Base-by-base conservation (phyloP, 1,140 invertebrate species). In the Araneus ventricosus region DNA sequence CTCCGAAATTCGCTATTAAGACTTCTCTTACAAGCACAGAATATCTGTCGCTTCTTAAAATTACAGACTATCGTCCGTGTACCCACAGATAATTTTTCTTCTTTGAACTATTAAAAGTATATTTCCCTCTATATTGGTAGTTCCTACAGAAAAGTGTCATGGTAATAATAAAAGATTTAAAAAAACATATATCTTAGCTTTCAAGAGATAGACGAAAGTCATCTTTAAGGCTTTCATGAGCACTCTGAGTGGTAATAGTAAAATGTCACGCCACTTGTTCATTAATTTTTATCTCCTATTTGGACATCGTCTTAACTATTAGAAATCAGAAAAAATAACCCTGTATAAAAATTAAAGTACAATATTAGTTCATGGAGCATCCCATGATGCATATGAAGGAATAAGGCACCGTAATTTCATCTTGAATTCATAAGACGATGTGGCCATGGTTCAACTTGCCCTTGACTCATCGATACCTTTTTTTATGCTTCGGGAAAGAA, bases 391-490 rank as follows among this genome's bases (percentile, higher is more conserved):
- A n/a, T n/a, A n/a, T n/a, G n/a, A n/a, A n/a, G n/a, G n/a, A 84
- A 45, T 45, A 84, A 84, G 52, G 41, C 39, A 84, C n/a, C 22
- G 30, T 24, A 86, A 61, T 61, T 86, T 61, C n/a, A 86, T 86
- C 45, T 86, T 86, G 61, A 86, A 86, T 86, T 86, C 84, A 86
- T 86, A 7, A 41, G 27, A 84, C 30, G 24, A 5, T 37, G 22
- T 34, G 84, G n/a, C 84, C 84, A 70, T 88, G 87, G 10, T 70
- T 24, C 37, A 17, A 67, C 61, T 10, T 52, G 22, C 8, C n/a
- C 14, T 88, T 70, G 87, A 88, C 34, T 88, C 87, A 70, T 34
- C 87, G 37, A n/a, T 67, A 52, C 8, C 70, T 88, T 67, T 59
- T 59, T n/a, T n/a, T n/a, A 41, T 37, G 22, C 30, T 61, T 24